Evolutionary conservation across 2,113 vertebrate genomes (phyloP).

Genomic region (Festucalex cinctus): DNA sequence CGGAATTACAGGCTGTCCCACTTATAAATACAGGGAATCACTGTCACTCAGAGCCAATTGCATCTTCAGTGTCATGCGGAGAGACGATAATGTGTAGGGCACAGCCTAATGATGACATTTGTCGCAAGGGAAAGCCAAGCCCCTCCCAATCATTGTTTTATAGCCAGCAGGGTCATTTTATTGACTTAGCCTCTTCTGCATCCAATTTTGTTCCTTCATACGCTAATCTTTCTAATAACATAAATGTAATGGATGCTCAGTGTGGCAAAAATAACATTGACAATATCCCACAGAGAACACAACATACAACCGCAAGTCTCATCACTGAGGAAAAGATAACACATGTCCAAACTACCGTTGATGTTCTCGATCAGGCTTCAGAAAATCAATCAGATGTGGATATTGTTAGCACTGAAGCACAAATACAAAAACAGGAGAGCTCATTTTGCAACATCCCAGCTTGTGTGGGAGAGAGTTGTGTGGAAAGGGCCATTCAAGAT

Average conservation of each 20-base stretch:
- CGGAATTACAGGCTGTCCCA: conserved; percentile 16
- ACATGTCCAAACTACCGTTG: conserved; percentile 42
- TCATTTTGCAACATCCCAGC: conserved; percentile 40
- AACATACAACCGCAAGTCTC: conserved; percentile 24
- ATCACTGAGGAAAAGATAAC: conserved; percentile 44
- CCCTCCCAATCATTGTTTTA: conserved; percentile 31
- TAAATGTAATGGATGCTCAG: conserved; percentile 30
- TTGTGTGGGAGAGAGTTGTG: conserved; percentile 60
- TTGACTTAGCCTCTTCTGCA: conserved; percentile 36
- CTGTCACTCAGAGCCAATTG: conserved; percentile 16
- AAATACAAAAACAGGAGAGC: conserved; percentile 34
- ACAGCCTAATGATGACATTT: conserved; percentile 39
- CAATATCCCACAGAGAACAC: conserved; percentile 34
- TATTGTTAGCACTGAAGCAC: conserved; percentile 42
- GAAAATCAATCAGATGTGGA: conserved; percentile 41
- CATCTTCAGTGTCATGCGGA: conserved; percentile 13
- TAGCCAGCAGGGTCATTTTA: conserved; percentile 60
- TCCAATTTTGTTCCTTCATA: conserved; percentile 28
- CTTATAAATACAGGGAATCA: conserved; percentile 8
- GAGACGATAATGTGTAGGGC: conserved; percentile 32
- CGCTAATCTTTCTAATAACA: conserved; percentile 46
- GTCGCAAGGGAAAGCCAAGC: conserved; percentile 50
- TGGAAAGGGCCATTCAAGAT: conserved; percentile 63
- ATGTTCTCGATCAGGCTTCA: conserved; percentile 27
- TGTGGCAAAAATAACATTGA: conserved; percentile 29